Evolutionary conservation across 2,113 vertebrate species (phyloP).

Genomic region (Leiothrix lutea): DNA sequence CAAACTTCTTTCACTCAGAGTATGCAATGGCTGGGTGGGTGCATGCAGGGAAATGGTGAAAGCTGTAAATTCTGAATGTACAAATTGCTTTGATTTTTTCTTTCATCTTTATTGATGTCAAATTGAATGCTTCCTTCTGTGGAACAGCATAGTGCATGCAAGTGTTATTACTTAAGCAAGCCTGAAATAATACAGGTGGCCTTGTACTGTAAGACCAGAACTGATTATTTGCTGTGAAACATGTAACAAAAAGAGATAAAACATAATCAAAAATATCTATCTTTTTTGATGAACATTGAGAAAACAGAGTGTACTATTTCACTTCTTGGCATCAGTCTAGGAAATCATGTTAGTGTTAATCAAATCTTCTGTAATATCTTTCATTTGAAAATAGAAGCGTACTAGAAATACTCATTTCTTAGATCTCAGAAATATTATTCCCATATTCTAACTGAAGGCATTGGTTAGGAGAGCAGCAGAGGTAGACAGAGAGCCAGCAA

Average conservation of each 20-base stretch:
- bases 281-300: neutral
- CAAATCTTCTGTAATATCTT: neutral
- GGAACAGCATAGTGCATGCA: neutral
- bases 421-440: neutral
- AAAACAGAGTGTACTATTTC: neutral
- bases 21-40: neutral
- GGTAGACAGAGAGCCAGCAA: neutral
- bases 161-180: neutral
- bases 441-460: neutral
- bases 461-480: neutral
- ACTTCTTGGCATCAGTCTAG: neutral
- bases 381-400: neutral
- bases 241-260: neutral
- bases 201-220: neutral
- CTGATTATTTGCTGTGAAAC: neutral
- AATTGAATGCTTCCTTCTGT: neutral
- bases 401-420: neutral
- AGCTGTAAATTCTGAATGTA: neutral
- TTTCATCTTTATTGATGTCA: neutral
- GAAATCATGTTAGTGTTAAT: neutral
- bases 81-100: conserved; percentile 7
- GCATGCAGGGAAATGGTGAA: neutral
- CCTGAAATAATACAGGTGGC: neutral
- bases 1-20: neutral
- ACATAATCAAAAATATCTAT: neutral